Evolutionary conservation across 2,797 vertebrate genomes (phyloP).

Genomic region (Gallinago solitaria): DNA sequence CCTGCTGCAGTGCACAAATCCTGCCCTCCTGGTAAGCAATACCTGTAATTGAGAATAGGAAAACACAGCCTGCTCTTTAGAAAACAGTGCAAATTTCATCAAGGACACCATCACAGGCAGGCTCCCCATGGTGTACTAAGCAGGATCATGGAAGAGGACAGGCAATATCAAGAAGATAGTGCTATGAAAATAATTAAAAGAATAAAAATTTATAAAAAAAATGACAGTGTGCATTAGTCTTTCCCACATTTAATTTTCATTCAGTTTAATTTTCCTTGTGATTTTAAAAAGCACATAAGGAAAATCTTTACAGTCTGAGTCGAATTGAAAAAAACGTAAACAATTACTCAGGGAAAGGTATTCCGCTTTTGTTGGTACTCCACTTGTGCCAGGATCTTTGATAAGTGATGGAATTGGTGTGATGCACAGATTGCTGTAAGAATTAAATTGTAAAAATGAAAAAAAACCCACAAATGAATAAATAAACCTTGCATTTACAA

Average conservation of each 20-base stretch:
- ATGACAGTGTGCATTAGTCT: not conserved
- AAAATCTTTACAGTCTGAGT: not conserved
- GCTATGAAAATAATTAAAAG: not conserved
- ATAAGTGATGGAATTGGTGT: not conserved
- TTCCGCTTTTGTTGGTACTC: not conserved
- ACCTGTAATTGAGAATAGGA: not conserved
- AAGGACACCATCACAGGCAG: not conserved
- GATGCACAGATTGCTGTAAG: not conserved
- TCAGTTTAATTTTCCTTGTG: not conserved
- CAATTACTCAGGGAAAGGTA: not conserved
- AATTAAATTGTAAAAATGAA: not conserved
- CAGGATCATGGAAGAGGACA: fast-evolving
- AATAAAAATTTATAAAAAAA: not conserved
- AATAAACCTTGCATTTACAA: not conserved
- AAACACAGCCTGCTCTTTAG: not conserved
- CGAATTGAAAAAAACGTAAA: not conserved
- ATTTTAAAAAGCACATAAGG: not conserved
- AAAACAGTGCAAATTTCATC: not conserved
- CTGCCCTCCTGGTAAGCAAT: not conserved
- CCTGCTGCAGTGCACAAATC: not conserved
- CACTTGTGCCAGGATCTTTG: not conserved
- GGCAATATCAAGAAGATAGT: not conserved
- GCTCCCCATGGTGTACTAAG: not conserved
- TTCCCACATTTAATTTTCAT: not conserved
- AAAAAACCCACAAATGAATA: not conserved